Evolutionary conservation across 2,888 invertebrate genomes (phyloP).

Genomic region (Blera fallax): DNA sequence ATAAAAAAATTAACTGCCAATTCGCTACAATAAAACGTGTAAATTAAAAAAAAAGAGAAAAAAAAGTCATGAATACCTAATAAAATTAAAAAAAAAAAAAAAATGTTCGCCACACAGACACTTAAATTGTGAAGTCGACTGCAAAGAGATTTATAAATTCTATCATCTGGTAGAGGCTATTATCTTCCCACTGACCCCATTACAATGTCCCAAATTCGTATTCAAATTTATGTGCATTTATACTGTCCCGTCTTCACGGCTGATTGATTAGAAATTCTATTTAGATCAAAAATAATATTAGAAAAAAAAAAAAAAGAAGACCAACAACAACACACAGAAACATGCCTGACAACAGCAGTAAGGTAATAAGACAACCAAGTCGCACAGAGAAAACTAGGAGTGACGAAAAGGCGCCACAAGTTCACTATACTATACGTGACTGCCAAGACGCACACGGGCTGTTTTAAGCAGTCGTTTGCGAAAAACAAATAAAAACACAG

Average conservation of each 20-base stretch:
- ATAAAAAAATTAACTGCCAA: too few relatives aligned
- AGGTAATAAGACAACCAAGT: background rate
- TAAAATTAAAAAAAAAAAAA: too few relatives aligned
- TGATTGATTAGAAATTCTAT: conserved; percentile 20
- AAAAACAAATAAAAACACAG: background rate
- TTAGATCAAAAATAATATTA: background rate
- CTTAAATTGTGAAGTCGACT: too few relatives aligned
- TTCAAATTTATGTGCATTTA: conserved; percentile 8
- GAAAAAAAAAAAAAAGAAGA: background rate
- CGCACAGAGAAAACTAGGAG: background rate
- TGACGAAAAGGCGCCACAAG: background rate
- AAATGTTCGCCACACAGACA: too few relatives aligned
- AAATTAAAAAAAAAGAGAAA: too few relatives aligned
- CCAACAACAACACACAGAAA: background rate
- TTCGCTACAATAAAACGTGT: too few relatives aligned
- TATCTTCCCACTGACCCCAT: conserved; percentile 9
- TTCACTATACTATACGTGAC: background rate
- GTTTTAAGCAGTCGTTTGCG: background rate
- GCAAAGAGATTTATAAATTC: background rate
- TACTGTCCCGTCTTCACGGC: conserved; percentile 1
- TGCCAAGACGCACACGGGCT: background rate
- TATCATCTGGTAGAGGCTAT: background rate
- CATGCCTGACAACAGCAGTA: background rate
- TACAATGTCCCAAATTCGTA: background rate
- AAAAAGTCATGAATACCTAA: too few relatives aligned